These are phyloP conservation scores for Dolichoris vasculosae DNA, from an alignment of 1,140 invertebrate species.

Conservation along the genomic window DNA sequence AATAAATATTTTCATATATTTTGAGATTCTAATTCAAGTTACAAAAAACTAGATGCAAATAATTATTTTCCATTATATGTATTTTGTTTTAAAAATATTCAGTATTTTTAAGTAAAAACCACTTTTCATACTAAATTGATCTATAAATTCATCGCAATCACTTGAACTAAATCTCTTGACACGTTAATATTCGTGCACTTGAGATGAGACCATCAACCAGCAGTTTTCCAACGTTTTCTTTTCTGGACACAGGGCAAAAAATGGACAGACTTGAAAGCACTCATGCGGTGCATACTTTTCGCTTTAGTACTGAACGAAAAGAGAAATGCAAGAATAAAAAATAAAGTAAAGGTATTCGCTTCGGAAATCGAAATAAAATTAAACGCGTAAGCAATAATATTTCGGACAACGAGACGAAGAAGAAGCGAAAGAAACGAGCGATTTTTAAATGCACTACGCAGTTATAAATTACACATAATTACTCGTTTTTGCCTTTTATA, in stretches of 20 bases:
- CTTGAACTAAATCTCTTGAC: neutral
- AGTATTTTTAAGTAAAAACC: too few species aligned
- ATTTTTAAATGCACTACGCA: conserved; percentile 3
- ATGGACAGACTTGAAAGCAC: too few species aligned
- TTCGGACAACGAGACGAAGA: neutral
- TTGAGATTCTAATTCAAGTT: too few species aligned
- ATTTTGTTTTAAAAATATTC: too few species aligned
- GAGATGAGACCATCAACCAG: neutral
- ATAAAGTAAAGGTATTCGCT: neutral
- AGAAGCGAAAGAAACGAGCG: neutral
- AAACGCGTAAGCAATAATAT: neutral
- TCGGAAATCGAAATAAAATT: conserved; percentile 22
- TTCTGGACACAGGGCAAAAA: too few species aligned
- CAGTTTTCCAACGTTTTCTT: too few species aligned
- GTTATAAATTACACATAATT: neutral
- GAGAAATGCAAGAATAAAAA: neutral
- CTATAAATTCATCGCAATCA: too few species aligned
- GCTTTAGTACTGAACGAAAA: neutral
- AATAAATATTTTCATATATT: too few species aligned
- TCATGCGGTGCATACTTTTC: too few species aligned
- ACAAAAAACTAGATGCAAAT: too few species aligned
- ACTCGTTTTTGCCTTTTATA: neutral
- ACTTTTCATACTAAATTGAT: too few species aligned
- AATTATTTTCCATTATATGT: too few species aligned
- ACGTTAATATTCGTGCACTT: neutral